These are phyloP conservation scores for Oryzias woworae DNA, from an alignment of 2,113 vertebrate genomes.

Conservation along the genomic window DNA sequence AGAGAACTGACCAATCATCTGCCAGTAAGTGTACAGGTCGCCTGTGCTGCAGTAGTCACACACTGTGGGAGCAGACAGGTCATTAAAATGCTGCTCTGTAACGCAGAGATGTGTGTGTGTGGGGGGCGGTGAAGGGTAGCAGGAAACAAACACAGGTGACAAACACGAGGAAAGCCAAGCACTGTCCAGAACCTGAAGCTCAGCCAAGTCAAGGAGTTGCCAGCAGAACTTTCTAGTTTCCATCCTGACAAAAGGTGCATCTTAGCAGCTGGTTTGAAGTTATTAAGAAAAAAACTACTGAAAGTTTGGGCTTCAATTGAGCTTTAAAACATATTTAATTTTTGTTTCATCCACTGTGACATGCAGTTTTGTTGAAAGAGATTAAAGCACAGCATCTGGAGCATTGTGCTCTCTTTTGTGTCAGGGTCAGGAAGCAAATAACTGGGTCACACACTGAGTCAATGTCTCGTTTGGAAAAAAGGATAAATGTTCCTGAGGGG, in stretches of 20 bases:
- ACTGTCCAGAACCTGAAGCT: background rate
- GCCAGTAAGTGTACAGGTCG: slow-evolving; percentile 91
- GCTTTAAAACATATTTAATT: too few relatives aligned
- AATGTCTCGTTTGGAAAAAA: slow-evolving; percentile 44
- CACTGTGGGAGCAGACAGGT: slow-evolving; percentile 75
- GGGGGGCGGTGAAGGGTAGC: slow-evolving; percentile 7
- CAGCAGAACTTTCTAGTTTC: too few relatives aligned
- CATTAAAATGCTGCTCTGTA: slow-evolving; percentile 15
- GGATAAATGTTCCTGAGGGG: slow-evolving; percentile 39
- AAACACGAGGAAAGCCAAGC: background rate
- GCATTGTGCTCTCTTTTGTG: slow-evolving; percentile 26
- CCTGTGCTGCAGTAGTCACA: slow-evolving; percentile 92
- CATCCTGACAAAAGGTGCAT: too few relatives aligned
- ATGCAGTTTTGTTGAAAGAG: slow-evolving; percentile 18
- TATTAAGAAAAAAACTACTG: too few relatives aligned
- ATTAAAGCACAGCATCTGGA: slow-evolving; percentile 46
- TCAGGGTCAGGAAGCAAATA: slow-evolving; percentile 47
- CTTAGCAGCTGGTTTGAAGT: too few relatives aligned
- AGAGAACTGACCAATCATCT: slow-evolving; percentile 79
- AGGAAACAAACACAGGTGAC: slow-evolving; percentile 31
- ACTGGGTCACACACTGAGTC: slow-evolving; percentile 68
- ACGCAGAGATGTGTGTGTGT: background rate
- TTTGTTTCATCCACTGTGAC: background rate
- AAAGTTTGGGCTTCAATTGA: too few relatives aligned
- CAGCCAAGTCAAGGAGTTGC: too few relatives aligned